phyloP scores from a whole-genome alignment of 2,888 invertebrate genomes.

The Noctua pronuba region DNA sequence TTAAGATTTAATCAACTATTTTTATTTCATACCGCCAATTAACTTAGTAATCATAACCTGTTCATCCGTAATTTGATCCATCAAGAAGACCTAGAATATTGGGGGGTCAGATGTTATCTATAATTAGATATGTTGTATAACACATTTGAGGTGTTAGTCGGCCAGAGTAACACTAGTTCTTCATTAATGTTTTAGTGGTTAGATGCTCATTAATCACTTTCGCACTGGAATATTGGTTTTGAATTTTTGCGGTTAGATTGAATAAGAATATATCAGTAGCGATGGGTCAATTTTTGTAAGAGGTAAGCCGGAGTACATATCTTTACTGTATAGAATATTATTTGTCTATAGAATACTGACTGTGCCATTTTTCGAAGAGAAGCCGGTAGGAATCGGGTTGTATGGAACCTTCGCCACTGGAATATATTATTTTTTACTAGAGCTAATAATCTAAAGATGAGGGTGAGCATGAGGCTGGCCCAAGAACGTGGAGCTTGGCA shows the following conservation, averaged over 20 bases:
- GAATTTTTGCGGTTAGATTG: neutral
- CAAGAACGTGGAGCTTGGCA: too few species aligned
- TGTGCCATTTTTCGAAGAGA: too few species aligned
- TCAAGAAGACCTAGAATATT: constrained; percentile 2
- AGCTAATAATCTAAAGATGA: too few species aligned
- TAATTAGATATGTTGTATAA: constrained; percentile 4
- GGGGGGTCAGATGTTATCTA: neutral
- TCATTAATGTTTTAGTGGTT: neutral
- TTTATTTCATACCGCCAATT: neutral
- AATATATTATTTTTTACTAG: neutral
- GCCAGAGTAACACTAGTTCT: constrained; percentile 18
- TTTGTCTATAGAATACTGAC: too few species aligned
- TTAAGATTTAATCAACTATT: neutral
- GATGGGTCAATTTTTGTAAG: too few species aligned
- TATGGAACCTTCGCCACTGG: too few species aligned
- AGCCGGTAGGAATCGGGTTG: too few species aligned
- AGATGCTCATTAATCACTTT: constrained; percentile 7
- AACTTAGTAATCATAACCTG: neutral
- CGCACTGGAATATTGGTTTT: neutral
- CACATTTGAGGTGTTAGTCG: constrained; percentile 3
- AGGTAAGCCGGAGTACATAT: too few species aligned
- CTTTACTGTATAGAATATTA: too few species aligned
- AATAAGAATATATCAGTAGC: too few species aligned
- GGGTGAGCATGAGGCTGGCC: too few species aligned
- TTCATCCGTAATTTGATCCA: neutral